Conservation (phyloP, 2,113 vertebrate species). For the Bubo scandiacus region DNA sequence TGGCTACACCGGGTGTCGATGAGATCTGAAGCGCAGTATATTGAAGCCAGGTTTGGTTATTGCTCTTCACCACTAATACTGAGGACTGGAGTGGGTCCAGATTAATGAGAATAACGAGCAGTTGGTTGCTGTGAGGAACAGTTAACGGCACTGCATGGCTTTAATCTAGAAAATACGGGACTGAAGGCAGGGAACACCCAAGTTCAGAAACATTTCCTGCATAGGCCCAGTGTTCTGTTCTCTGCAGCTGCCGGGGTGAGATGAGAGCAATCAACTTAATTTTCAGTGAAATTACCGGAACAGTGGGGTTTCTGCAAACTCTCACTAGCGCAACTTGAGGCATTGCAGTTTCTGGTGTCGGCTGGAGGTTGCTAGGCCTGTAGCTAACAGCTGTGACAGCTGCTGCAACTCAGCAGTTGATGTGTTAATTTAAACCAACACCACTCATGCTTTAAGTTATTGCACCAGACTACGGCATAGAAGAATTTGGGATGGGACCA, state of each 20-base stretch:
- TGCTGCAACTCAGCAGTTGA: conserved; percentile 17
- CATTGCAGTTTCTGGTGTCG: neutral
- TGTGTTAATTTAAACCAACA: conserved; percentile 26
- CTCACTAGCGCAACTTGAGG: neutral
- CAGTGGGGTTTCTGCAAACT: neutral
- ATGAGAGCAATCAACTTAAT: neutral
- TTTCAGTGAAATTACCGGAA: neutral
- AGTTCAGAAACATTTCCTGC: neutral
- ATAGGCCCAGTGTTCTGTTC: accelerated
- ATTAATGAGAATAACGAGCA: accelerated
- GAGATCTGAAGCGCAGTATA: neutral
- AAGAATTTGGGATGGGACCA: neutral
- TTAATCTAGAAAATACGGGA: neutral
- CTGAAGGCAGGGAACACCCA: neutral
- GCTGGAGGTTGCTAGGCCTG: neutral
- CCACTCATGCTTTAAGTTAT: neutral
- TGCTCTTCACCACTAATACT: neutral
- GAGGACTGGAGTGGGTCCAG: accelerated
- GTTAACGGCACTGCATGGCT: neutral
- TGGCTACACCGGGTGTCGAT: neutral
- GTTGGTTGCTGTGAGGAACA: neutral
- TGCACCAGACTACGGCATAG: accelerated
- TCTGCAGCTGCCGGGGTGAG: neutral
- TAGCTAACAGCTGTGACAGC: neutral
- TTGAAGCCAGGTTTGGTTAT: neutral